Percentiles rank a stretch among this genome's conserved stretches.
Evolutionary conservation across 2,888 invertebrate species (phyloP).

Genomic region (Dicycla oo): DNA sequence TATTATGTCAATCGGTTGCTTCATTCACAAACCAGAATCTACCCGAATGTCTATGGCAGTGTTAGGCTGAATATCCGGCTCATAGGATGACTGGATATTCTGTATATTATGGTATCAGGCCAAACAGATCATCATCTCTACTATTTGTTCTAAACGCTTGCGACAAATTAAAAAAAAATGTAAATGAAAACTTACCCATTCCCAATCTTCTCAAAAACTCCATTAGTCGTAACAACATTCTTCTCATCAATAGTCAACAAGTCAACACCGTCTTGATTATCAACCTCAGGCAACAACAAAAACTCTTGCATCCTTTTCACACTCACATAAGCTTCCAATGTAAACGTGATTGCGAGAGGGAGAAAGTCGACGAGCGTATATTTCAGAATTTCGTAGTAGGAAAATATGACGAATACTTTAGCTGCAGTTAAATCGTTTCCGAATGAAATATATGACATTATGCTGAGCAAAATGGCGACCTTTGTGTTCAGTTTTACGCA

Average conservation of each 20-base stretch:
- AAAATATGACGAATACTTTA: constrained; percentile 94
- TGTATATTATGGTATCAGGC: not conserved
- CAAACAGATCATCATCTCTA: too few species aligned
- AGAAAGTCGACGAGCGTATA: constrained; percentile 95
- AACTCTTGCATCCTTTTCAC: constrained; percentile 93
- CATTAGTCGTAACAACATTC: constrained; percentile 74
- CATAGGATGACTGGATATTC: not conserved
- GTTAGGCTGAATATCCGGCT: not conserved
- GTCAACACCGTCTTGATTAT: constrained; percentile 82
- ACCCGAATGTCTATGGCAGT: not conserved
- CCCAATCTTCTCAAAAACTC: constrained; percentile 85
- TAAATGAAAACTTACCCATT: constrained; percentile 80
- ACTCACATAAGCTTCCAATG: constrained; percentile 94
- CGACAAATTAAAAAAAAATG: not conserved
- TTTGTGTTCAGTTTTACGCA: constrained; percentile 95
- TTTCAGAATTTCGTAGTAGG: constrained; percentile 95
- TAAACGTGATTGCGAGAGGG: constrained; percentile 94
- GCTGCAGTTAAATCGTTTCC: constrained; percentile 93
- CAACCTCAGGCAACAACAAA: constrained; percentile 84
- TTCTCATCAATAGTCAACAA: constrained; percentile 79
- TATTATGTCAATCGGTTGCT: not conserved
- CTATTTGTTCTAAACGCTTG: not conserved
- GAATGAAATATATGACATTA: constrained; percentile 92
- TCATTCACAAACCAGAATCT: not conserved
- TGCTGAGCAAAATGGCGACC: constrained; percentile 94